Evolutionary conservation across 2,888 invertebrate genomes (phyloP).

Genomic region (Lithophane semibrunnea): DNA sequence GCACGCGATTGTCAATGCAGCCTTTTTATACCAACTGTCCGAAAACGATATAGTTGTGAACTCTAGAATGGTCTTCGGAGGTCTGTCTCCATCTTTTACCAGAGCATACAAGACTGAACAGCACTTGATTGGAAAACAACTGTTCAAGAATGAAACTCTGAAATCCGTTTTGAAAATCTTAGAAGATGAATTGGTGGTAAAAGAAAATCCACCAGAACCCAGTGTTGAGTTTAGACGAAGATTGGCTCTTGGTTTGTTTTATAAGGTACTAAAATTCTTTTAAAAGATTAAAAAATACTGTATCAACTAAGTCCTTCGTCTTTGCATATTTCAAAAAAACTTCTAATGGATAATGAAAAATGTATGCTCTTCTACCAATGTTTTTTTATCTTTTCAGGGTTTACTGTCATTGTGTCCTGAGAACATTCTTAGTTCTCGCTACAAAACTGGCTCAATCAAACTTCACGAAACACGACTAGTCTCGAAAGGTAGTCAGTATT

Average conservation of each 20-base stretch:
- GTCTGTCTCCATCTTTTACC: conserved; percentile 82
- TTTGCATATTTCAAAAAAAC: background rate
- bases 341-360: background rate
- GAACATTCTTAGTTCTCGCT: conserved; percentile 77
- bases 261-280: conserved; percentile 64
- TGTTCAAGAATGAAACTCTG: conserved; percentile 82
- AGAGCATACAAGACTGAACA: conserved; percentile 89
- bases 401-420: conserved; percentile 87
- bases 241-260: conserved; percentile 90
- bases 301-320: background rate
- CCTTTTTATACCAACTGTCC: conserved; percentile 91
- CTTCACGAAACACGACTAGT: conserved; percentile 87
- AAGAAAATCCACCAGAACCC: conserved; percentile 86
- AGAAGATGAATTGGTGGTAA: conserved; percentile 73
- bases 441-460: conserved; percentile 83
- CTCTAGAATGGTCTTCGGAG: conserved; percentile 89
- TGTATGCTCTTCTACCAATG: background rate
- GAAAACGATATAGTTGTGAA: conserved; percentile 41
- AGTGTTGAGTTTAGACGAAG: conserved; percentile 89
- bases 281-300: background rate
- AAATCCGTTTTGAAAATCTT: conserved; percentile 75
- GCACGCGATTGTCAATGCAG: conserved; percentile 94
- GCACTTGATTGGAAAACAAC: conserved; percentile 82
- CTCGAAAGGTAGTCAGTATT: conserved; percentile 91
- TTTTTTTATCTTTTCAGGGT: conserved; percentile 77